Base-by-base conservation (phyloP, 2,888 invertebrate genomes). In the Ceratothoa steindachneri region DNA sequence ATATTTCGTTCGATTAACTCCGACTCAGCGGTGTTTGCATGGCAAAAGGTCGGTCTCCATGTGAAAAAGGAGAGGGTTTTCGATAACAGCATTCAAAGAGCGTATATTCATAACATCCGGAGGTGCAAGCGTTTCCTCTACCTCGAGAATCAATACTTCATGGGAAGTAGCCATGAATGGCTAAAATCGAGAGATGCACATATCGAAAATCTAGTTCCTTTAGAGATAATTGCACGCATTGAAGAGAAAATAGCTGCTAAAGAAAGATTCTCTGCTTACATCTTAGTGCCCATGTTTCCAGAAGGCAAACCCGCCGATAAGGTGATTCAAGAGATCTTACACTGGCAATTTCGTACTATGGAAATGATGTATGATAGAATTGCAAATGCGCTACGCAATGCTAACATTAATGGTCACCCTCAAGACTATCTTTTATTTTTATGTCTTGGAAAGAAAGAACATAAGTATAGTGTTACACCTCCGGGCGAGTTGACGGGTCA, bases 351-450 rank as follows among this genome's bases (percentile, higher is more conserved):
- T n/a, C 75, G 75, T 12, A 80, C 80, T 27, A 80, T 80, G 30
- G 80, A 80, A 69, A 80, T 80, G 80, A 80, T 80, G 80, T 80
- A 80, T 68, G 53, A 67, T 53, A 74, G 75, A 31, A 67, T 80
- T 29, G 77, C 74, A 15, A 69, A 79, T 53, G 78, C 80, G 41
- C 30, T 80, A 29, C 52, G 67, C 31, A 52, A 69, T 30, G 69
- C 71, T n/a, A 73, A 69, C 2, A 19, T 74, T 7, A 71, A 76
- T 12, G 74, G 72, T 12, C 71, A 76, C 30, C 80, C 80, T 15
- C 78, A 76, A 41, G 80, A 80, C 31, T 80, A 74, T 69, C 73
- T 80, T 7, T 29, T 80, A 22, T 80, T 80, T 78, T 67, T 80
- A 27, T 80, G 80, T 64, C 71, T 80, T 4, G 80, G 80, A 1